Evolutionary conservation across 2,113 vertebrate species (phyloP).

Genomic region (Serranochromis macrocephalus): DNA sequence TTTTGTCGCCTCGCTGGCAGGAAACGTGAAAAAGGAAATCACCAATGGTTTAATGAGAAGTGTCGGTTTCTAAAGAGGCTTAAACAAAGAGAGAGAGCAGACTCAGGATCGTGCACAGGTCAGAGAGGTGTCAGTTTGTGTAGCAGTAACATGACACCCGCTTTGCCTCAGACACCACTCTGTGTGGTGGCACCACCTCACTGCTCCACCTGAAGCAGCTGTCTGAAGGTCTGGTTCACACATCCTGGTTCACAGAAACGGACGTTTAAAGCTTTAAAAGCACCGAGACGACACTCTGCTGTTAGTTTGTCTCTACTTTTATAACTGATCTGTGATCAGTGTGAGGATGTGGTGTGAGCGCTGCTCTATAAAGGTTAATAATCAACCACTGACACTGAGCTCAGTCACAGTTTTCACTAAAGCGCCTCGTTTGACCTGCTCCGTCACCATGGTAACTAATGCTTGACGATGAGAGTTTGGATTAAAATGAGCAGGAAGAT

Average conservation of each 20-base stretch:
- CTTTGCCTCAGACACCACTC: background rate
- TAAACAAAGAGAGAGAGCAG: background rate
- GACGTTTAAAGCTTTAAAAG: background rate
- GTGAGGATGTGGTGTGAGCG: background rate
- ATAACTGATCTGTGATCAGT: background rate
- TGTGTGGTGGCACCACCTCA: background rate
- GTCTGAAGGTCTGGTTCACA: background rate
- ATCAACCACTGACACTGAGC: background rate
- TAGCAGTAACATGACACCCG: rapidly evolving
- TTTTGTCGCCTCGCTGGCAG: background rate
- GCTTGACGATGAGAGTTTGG: background rate
- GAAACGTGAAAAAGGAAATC: background rate
- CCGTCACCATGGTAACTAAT: background rate
- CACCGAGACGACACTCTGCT: background rate
- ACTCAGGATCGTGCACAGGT: background rate
- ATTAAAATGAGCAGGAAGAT: background rate
- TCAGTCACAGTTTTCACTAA: background rate
- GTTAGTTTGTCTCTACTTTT: rapidly evolving
- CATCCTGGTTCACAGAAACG: background rate
- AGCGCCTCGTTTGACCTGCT: rapidly evolving
- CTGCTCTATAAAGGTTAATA: background rate
- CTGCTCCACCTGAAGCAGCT: background rate
- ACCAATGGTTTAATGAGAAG: rapidly evolving
- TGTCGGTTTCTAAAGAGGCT: rapidly evolving
- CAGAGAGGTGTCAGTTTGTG: background rate